Base-by-base conservation (phyloP, 2,113 vertebrate species). In the Pyxicephalus adspersus region DNA sequence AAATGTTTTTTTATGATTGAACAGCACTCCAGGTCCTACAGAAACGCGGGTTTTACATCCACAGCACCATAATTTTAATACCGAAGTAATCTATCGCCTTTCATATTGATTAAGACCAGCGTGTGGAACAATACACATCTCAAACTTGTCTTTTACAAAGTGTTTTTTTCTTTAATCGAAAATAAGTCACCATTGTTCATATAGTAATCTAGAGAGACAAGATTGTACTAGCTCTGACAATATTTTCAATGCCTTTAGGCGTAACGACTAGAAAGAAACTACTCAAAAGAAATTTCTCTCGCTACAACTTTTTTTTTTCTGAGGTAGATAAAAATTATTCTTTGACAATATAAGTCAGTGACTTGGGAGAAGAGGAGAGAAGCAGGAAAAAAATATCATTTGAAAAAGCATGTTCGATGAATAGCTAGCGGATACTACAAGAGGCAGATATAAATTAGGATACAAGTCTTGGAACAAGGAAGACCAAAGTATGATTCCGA, bases 361-460 rank as follows among this genome's bases (percentile, higher is more conserved):
- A 78, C 76, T 57, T 20, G 15, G 29, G 29, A 58, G 50, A 34
- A 28, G 26, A 64, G 19, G 26, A 64, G 19, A 34, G 31, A 6
- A 34, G 31, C 9, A 16, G 22, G 11, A 64, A 77, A 57, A 68
- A 54, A 72, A 80, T 64, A 34, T 64, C 26, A 52, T 80, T 72
- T 71, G 28, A 60, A 64, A 80, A n/a, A 71, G 25, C 18, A 26
- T 51, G 55, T 52, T 63, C 72, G 57, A 71, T 72, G 66, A 72
- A 54, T 72, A 72, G 67, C 78, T 80, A 13, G 67, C 63, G 78
- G 78, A 68, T 23, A 57, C 57, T 52, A 71, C 65, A 64, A 31
- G 29, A 64, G 57, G 72, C 58, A 64, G 67, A 80, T 72, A 80
- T 70, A 68, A 72, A 80, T 63, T 63, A 68, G 55, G 13, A 55